A percentile compares a stretch with the other conserved stretches of the same genome.
Conservation (phyloP, 2,797 vertebrate genomes). For the Sitta carolinensis region DNA sequence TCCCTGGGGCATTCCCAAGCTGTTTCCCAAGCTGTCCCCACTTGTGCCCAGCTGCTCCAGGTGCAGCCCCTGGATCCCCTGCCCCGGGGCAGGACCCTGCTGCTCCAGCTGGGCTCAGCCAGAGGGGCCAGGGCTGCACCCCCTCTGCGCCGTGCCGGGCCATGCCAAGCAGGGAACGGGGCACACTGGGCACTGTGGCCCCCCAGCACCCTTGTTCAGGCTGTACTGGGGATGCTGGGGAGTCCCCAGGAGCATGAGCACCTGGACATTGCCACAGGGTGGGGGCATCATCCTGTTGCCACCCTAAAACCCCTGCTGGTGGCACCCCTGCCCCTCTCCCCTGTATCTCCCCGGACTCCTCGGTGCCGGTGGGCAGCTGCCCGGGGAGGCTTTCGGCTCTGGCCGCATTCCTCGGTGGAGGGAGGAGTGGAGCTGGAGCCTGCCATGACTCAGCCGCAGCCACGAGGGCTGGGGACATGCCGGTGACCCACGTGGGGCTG, state of each 20-base stretch:
- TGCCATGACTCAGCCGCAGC: neutral
- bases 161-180: neutral
- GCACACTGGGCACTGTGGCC: rapidly evolving
- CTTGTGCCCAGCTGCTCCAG: neutral
- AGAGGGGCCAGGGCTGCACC: neutral
- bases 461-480: neutral
- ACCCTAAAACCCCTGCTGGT: rapidly evolving
- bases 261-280: rapidly evolving
- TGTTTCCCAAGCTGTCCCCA: neutral
- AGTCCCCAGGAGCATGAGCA: rapidly evolving
- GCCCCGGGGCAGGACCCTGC: neutral
- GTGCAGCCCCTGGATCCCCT: neutral
- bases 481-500: neutral
- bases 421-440: neutral
- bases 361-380: neutral
- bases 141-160: rapidly evolving
- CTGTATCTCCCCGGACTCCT: rapidly evolving
- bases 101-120: neutral
- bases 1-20: neutral
- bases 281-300: rapidly evolving
- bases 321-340: neutral
- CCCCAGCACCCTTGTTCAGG: neutral
- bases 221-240: neutral
- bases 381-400: neutral
- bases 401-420: neutral